Percentiles rank a stretch among this genome's conserved stretches.
phyloP scores from a whole-genome alignment of 2,797 vertebrate species.

The Epinephelus coioides region DNA sequence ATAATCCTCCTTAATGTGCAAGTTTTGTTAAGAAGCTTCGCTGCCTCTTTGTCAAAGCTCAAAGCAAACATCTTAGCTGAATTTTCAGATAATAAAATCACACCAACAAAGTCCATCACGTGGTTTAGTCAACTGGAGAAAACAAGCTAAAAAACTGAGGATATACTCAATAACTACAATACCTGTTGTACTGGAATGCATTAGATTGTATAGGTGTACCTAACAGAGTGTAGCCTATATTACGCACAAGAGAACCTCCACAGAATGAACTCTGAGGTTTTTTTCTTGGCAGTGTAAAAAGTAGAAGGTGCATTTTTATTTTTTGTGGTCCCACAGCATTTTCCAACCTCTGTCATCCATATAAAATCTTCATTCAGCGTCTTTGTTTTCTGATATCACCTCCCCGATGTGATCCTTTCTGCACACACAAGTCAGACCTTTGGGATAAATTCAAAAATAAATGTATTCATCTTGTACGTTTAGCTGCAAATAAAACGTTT shows the following conservation, averaged over 20 bases:
- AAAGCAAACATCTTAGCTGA: background rate
- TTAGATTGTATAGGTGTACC: background rate
- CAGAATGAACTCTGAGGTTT: no score
- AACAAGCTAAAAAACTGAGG: background rate
- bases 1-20: slow-evolving; percentile 30
- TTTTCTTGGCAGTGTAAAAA: no score
- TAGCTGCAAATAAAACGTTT: background rate
- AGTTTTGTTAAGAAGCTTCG: background rate
- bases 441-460: background rate
- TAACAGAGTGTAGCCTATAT: no score
- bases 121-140: background rate
- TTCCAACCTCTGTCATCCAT: no score
- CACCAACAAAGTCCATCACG: background rate
- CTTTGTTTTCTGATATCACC: no score
- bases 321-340: no score
- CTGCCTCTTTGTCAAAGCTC: background rate
- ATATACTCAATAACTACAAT: background rate
- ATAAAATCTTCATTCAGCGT: no score
- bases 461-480: background rate
- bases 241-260: no score
- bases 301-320: no score
- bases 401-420: background rate
- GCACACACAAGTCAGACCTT: no score
- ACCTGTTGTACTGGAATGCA: background rate
- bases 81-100: background rate